Percentiles rank a stretch among this genome's conserved stretches.
Conservation (phyloP, 2,113 vertebrate species). For the Gymnocephalus cernua region DNA sequence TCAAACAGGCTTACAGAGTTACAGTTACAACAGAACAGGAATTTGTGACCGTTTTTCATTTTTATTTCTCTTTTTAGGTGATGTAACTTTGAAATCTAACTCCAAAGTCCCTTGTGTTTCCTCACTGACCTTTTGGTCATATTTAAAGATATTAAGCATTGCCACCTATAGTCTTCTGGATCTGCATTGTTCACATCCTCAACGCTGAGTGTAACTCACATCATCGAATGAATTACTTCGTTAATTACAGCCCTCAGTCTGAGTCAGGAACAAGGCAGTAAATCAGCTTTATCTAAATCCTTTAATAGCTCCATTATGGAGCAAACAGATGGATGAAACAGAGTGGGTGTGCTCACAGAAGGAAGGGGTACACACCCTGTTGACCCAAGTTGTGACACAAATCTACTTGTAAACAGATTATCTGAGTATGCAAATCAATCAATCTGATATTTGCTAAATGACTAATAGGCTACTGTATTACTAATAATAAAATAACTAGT, state of each 20-base stretch:
- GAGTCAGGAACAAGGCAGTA: slow-evolving; percentile 44
- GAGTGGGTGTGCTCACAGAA: slow-evolving; percentile 6
- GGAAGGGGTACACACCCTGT: not conserved
- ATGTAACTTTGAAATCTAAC: not conserved
- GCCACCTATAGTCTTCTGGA: not conserved
- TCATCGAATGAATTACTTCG: slow-evolving; percentile 36
- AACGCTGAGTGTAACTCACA: slow-evolving; percentile 4
- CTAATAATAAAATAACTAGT: not conserved
- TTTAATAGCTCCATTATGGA: slow-evolving; percentile 46
- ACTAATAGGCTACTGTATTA: not conserved
- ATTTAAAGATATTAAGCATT: not conserved
- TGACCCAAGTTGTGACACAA: slow-evolving; percentile 15
- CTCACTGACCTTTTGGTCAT: not conserved
- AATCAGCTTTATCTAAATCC: slow-evolving; percentile 73
- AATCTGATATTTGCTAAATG: not conserved
- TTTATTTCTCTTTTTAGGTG: no score
- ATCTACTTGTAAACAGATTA: not conserved
- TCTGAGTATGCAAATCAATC: not conserved
- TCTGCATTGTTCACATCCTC: not conserved
- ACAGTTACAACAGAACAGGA: no score
- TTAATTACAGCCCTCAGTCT: slow-evolving; percentile 26
- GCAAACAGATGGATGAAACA: slow-evolving; percentile 53
- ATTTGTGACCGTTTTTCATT: no score
- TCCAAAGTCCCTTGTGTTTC: not conserved
- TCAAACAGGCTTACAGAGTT: no score